Evolutionary conservation across 1,140 invertebrate species (phyloP).

Genomic region (Diorhabda sublineata): DNA sequence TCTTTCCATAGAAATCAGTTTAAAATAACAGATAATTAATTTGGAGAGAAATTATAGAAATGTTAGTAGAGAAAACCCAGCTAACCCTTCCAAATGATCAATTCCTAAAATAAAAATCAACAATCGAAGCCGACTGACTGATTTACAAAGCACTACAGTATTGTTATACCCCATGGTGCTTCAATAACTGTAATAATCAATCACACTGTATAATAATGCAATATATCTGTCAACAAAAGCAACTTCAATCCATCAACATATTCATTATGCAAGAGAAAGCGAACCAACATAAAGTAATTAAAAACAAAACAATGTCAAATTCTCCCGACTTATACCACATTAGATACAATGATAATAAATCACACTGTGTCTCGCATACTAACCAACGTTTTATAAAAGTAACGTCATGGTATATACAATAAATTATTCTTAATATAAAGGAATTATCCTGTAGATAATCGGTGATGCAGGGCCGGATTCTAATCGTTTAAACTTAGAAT

Average conservation of each 20-base stretch:
- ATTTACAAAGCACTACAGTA: not conserved
- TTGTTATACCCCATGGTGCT: not conserved
- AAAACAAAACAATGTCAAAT: constrained; percentile 3
- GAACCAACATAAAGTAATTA: not conserved
- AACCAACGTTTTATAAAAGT: not conserved
- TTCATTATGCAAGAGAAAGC: constrained; percentile 2
- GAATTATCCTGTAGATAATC: not conserved
- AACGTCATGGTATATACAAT: not conserved
- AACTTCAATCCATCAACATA: constrained; percentile 2
- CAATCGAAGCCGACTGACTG: not conserved
- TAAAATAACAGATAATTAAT: no score
- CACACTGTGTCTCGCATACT: not conserved
- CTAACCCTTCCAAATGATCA: no score
- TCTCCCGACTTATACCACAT: not conserved
- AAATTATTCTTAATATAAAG: constrained; percentile 1
- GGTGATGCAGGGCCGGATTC: not conserved
- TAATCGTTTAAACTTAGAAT: no score
- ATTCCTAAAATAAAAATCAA: no score
- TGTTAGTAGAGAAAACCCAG: no score
- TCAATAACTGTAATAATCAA: not conserved
- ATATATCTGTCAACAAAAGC: not conserved
- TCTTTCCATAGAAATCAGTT: no score
- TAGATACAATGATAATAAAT: constrained; percentile 3
- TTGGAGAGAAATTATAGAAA: no score
- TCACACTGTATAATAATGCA: not conserved